Conservation (phyloP, 1,140 invertebrate genomes). For the Pararge aegeria region DNA sequence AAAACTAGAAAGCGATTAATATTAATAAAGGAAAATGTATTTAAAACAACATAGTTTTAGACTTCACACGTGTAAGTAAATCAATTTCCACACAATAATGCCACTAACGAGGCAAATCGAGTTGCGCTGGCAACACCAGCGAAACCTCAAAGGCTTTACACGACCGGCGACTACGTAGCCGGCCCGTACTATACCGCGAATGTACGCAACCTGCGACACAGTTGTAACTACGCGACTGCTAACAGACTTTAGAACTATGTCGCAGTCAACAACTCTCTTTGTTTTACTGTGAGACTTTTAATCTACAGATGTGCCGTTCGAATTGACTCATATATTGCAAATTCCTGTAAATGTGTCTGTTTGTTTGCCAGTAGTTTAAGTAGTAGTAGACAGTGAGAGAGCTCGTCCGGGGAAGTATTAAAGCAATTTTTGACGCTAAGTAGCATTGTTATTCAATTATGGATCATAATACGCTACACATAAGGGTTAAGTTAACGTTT, state of each 20-base stretch:
- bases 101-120: conserved; percentile 4
- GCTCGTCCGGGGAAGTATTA: too few species aligned
- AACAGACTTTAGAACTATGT: conserved; percentile 47
- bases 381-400: too few species aligned
- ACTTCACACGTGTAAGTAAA: too few species aligned
- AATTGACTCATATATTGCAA: conserved; percentile 35
- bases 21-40: too few species aligned
- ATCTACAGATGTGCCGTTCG: conserved; percentile 25
- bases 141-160: conserved; percentile 67
- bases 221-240: conserved; percentile 40
- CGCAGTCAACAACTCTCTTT: conserved; percentile 31
- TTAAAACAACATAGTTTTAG: too few species aligned
- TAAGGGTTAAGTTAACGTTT: conserved; percentile 26
- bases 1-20: too few species aligned
- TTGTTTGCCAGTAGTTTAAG: too few species aligned
- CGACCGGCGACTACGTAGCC: conserved; percentile 61
- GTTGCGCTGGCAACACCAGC: conserved; percentile 46
- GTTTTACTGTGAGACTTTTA: conserved; percentile 32
- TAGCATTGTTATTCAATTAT: conserved; percentile 22
- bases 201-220: conserved; percentile 37
- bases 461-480: conserved; percentile 18
- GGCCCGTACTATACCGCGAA: conserved; percentile 48
- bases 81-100: neutral
- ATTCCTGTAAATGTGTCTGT: conserved; percentile 31
- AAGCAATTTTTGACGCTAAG: too few species aligned